These are phyloP conservation scores for Dissostichus mawsoni DNA, from an alignment of 2,113 vertebrate genomes.

Conservation along the genomic window DNA sequence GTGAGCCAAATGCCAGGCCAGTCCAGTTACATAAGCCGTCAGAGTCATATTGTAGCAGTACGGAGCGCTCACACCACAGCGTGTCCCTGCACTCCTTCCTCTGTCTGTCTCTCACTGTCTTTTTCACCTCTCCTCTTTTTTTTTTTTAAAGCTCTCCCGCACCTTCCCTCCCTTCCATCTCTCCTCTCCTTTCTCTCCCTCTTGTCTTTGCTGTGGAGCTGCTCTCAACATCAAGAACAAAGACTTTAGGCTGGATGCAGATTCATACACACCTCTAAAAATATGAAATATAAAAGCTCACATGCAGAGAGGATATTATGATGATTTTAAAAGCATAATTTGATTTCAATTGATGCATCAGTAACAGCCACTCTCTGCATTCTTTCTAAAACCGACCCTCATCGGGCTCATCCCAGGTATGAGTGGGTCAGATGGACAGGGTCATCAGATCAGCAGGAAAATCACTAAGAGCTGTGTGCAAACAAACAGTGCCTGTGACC, in stretches of 20 bases:
- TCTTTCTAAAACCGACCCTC: conserved; percentile 48
- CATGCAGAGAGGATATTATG: background rate
- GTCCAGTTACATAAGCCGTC: conserved; percentile 84
- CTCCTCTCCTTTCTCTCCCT: conserved; percentile 15
- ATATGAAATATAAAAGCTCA: conserved; percentile 37
- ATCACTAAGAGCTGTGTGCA: background rate
- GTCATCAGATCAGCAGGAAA: conserved; percentile 16
- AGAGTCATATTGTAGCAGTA: conserved; percentile 81
- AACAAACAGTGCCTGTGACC: conserved; percentile 1
- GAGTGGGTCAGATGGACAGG: conserved; percentile 9
- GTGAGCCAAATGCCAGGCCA: conserved; percentile 81
- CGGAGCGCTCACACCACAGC: conserved; percentile 73
- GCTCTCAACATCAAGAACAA: conserved; percentile 56
- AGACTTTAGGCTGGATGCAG: conserved; percentile 54
- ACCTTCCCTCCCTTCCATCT: conserved; percentile 27
- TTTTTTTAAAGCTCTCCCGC: no score
- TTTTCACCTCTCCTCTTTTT: conserved; percentile 11
- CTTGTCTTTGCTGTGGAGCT: conserved; percentile 33
- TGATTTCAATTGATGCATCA: conserved; percentile 45
- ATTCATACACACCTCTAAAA: conserved; percentile 40
- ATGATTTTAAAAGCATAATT: conserved; percentile 39
- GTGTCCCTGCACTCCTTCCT: conserved; percentile 69
- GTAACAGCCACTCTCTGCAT: conserved; percentile 11
- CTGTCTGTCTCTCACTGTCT: conserved; percentile 68
- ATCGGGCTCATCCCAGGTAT: background rate